phyloP scores from a whole-genome alignment of 1,140 invertebrate species.

The Diabrotica undecimpunctata region DNA sequence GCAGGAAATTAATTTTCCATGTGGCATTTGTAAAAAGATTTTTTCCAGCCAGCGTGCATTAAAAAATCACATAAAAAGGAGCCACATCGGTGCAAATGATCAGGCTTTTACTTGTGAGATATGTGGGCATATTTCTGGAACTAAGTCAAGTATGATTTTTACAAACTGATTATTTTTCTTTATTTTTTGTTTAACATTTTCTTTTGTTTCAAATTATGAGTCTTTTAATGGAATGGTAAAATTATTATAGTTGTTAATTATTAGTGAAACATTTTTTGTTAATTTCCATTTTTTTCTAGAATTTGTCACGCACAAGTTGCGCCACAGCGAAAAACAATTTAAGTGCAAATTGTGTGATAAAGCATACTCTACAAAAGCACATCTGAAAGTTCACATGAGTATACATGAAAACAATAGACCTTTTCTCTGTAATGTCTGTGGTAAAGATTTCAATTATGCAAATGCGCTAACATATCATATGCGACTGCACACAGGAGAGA shows the following conservation, averaged over 20 bases:
- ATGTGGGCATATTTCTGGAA: constrained; percentile 8
- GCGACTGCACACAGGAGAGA: constrained; percentile 43
- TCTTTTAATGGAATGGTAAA: too few species aligned
- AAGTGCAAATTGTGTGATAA: constrained; percentile 46
- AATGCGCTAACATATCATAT: constrained; percentile 29
- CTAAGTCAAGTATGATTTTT: constrained; percentile 11
- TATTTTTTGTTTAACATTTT: too few species aligned
- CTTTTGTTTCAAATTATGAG: too few species aligned
- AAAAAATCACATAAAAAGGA: constrained; percentile 7
- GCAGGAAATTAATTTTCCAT: constrained; percentile 7
- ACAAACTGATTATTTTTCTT: too few species aligned
- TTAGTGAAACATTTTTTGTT: background rate
- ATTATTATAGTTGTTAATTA: too few species aligned
- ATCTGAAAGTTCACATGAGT: constrained; percentile 26
- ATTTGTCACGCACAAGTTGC: constrained; percentile 11
- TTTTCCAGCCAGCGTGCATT: background rate
- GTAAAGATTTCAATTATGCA: constrained; percentile 25
- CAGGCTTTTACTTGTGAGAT: constrained; percentile 12
- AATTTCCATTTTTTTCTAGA: background rate
- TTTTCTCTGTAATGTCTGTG: constrained; percentile 29
- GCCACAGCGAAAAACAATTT: constrained; percentile 12
- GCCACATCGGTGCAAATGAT: constrained; percentile 1
- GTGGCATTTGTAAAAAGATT: constrained; percentile 7
- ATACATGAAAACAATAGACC: constrained; percentile 16
- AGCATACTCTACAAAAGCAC: constrained; percentile 28